Conservation (phyloP, 92 coral and sea anemone species). For the Siderastrea siderea region DNA sequence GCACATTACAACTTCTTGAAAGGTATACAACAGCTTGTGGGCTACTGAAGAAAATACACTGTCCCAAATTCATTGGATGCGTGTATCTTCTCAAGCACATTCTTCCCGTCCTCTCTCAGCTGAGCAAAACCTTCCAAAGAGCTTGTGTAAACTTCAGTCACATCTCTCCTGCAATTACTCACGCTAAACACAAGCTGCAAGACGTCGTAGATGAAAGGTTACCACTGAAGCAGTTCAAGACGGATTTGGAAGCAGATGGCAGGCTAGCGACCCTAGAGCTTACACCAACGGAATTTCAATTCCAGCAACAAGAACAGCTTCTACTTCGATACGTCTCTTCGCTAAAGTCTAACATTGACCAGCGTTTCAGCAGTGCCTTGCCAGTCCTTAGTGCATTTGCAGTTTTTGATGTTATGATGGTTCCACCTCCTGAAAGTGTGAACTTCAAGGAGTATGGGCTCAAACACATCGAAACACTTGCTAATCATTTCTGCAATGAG, state of each 20-base stretch:
- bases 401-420: constrained; percentile 44
- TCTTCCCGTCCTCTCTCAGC: constrained; percentile 39
- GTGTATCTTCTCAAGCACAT: constrained; percentile 45
- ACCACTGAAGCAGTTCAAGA: constrained; percentile 42
- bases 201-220: constrained; percentile 37
- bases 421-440: constrained; percentile 39
- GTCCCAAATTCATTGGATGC: constrained; percentile 23
- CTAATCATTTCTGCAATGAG: constrained; percentile 26
- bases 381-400: constrained; percentile 49
- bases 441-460: constrained; percentile 47
- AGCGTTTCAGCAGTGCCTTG: constrained; percentile 44
- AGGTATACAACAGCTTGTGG: constrained; percentile 36
- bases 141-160: constrained; percentile 44
- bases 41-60: constrained; percentile 31
- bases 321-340: constrained; percentile 26
- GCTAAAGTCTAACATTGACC: constrained; percentile 42
- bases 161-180: constrained; percentile 39
- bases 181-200: constrained; percentile 41
- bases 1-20: constrained; percentile 8
- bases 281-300: constrained; percentile 46
- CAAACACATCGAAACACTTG: constrained; percentile 39
- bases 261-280: constrained; percentile 36
- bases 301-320: constrained; percentile 45
- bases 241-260: constrained; percentile 33
- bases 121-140: constrained; percentile 32